Percentiles rank a stretch among this genome's conserved stretches.
Evolutionary conservation across 2,113 vertebrate genomes (phyloP).

Genomic region (Parus major): DNA sequence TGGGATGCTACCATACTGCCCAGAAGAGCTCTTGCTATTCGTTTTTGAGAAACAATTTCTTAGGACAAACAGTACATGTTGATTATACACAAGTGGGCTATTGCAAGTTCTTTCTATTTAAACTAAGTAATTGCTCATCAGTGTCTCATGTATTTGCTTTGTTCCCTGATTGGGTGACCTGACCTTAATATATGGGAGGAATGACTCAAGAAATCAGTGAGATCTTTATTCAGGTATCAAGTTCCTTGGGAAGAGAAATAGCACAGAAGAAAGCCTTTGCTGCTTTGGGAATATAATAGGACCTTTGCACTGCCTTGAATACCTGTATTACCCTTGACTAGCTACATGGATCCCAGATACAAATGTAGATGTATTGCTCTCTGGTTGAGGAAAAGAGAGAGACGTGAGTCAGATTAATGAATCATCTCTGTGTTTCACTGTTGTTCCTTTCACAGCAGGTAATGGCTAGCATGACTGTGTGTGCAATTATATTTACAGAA

Average conservation of each 20-base stretch:
- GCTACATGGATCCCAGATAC: neutral
- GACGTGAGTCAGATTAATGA: neutral
- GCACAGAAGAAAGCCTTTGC: neutral
- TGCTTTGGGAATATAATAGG: neutral
- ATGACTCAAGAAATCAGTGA: neutral
- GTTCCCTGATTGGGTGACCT: neutral
- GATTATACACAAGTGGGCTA: neutral
- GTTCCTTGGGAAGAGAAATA: neutral
- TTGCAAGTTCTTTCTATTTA: neutral
- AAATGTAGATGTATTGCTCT: neutral
- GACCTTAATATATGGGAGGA: neutral
- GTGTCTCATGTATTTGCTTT: neutral
- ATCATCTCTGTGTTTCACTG: neutral
- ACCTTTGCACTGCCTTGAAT: neutral
- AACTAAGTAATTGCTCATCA: neutral
- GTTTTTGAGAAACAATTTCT: neutral
- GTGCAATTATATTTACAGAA: neutral
- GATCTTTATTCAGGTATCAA: neutral
- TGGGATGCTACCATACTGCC: neutral
- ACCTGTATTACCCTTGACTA: neutral
- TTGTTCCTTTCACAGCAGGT: conserved; percentile 4
- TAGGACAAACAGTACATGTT: neutral
- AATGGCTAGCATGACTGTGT: neutral
- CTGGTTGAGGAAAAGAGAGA: neutral
- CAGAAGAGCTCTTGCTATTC: neutral